Evolutionary conservation across 1,140 invertebrate species (phyloP).

Genomic region (Apolygus lucorum): DNA sequence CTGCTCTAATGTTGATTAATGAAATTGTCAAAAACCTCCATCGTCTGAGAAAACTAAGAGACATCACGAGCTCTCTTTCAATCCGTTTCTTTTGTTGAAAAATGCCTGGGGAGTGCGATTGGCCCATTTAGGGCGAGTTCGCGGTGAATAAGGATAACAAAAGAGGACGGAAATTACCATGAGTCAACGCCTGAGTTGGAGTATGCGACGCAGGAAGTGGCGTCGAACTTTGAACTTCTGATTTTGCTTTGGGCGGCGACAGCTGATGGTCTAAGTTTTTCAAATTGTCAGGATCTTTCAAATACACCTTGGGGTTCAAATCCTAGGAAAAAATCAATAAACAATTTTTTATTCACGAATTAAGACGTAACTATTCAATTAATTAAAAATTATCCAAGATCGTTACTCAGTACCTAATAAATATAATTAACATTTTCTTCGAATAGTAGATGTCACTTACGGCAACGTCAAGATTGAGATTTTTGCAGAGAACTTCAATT

Average conservation of each 20-base stretch:
- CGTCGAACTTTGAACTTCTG: conserved; percentile 42
- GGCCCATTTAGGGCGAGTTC: too few species aligned
- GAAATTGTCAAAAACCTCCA: too few species aligned
- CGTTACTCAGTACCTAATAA: too few species aligned
- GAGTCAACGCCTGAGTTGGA: conserved; percentile 34
- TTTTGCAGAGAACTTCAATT: conserved; percentile 98
- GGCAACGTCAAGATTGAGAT: conserved; percentile 78
- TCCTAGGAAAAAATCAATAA: conserved; percentile 42
- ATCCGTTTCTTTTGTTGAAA: too few species aligned
- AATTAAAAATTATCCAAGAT: too few species aligned
- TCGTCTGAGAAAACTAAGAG: too few species aligned
- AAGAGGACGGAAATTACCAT: conserved; percentile 20
- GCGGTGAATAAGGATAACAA: conserved; percentile 14
- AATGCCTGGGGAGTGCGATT: too few species aligned
- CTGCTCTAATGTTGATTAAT: too few species aligned
- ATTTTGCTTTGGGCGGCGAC: conserved; percentile 59
- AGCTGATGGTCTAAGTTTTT: conserved; percentile 70
- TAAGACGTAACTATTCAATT: too few species aligned
- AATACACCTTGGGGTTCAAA: conserved; percentile 63
- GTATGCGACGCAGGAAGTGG: conserved; percentile 35
- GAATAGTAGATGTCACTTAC: conserved; percentile 39
- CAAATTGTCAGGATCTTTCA: conserved; percentile 71
- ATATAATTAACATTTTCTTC: too few species aligned
- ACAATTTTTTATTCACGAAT: too few species aligned
- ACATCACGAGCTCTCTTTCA: too few species aligned